These are phyloP conservation scores for Elephantulus edwardii DNA, from an alignment of 2,113 vertebrate genomes.

Conservation along the genomic window DNA sequence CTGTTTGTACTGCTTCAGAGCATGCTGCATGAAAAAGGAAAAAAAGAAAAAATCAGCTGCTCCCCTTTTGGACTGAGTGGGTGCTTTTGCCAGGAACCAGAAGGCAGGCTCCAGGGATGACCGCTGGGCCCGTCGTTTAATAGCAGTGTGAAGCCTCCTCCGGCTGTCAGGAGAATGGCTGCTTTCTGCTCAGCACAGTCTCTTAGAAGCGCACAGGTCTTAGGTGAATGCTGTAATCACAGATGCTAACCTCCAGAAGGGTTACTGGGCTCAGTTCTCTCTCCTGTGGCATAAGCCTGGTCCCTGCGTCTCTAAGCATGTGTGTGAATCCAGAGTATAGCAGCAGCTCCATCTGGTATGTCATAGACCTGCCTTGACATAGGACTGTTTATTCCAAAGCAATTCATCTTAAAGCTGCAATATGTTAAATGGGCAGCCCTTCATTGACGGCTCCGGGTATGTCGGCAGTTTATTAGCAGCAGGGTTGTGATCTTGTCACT, in stretches of 20 bases:
- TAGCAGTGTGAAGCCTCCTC: background rate
- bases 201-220: background rate
- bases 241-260: background rate
- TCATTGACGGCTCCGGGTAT: constrained; percentile 36
- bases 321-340: background rate
- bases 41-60: background rate
- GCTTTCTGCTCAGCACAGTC: background rate
- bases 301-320: background rate
- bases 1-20: constrained; percentile 22
- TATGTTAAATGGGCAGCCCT: constrained; percentile 59
- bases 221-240: background rate
- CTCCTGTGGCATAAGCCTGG: no score
- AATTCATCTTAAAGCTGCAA: constrained; percentile 48
- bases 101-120: constrained; percentile 19
- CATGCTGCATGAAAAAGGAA: constrained; percentile 20
- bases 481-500: constrained; percentile 75
- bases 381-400: constrained; percentile 54
- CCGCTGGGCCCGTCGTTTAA: background rate
- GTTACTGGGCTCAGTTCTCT: background rate
- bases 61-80: background rate
- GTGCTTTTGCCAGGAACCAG: constrained; percentile 19
- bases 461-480: constrained; percentile 71
- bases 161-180: background rate
- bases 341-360: constrained; percentile 36
- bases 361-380: constrained; percentile 12